Conservation (phyloP, 1,140 invertebrate species). For the Dendrolimus punctatus region DNA sequence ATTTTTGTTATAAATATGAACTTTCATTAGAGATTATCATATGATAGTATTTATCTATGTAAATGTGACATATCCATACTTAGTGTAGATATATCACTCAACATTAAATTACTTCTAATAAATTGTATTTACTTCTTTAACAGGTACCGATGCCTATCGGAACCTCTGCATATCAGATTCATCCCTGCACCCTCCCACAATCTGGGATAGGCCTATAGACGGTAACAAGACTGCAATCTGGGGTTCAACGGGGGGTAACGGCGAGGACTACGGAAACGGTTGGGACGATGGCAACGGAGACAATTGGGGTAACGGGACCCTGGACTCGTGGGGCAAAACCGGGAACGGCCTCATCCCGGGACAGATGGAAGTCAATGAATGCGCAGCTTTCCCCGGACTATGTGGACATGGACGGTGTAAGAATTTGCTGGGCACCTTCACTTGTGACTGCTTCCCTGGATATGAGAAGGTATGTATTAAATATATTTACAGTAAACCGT, state of each 20-base stretch:
- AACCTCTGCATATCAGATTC: constrained; percentile 45
- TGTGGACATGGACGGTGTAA: constrained; percentile 84
- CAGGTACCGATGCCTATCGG: constrained; percentile 52
- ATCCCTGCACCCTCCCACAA: constrained; percentile 14
- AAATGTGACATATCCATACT: too few relatives aligned
- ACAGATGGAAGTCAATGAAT: constrained; percentile 89
- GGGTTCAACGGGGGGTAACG: constrained; percentile 11
- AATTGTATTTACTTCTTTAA: background rate
- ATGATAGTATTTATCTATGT: too few relatives aligned
- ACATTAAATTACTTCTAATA: too few relatives aligned
- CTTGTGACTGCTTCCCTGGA: constrained; percentile 81
- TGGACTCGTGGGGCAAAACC: constrained; percentile 9
- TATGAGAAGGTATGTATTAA: constrained; percentile 71
- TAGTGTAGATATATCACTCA: too few relatives aligned
- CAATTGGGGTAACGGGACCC: constrained; percentile 16
- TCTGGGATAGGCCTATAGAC: constrained; percentile 25
- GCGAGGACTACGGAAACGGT: constrained; percentile 16
- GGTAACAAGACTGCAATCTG: constrained; percentile 21
- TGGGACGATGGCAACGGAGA: background rate
- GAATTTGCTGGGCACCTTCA: constrained; percentile 76
- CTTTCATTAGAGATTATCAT: too few relatives aligned
- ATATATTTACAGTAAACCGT: background rate
- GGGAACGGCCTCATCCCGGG: constrained; percentile 74
- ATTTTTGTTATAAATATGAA: too few relatives aligned
- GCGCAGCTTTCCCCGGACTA: constrained; percentile 86